phyloP scores from a whole-genome alignment of 2,888 invertebrate species.

The Drosophila gaucha region DNA sequence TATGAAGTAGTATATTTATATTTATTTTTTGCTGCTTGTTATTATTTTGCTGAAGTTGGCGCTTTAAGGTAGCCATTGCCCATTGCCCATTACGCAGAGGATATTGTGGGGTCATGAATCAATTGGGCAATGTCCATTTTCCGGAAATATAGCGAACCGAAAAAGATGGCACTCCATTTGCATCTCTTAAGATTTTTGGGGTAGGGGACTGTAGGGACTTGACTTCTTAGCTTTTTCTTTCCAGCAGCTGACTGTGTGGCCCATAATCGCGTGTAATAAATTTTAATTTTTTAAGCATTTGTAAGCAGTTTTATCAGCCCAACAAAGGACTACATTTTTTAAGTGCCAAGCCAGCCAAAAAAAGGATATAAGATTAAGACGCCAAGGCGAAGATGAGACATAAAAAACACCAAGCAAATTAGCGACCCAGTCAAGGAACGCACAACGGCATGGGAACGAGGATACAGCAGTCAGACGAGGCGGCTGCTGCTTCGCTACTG shows the following conservation, averaged over 20 bases:
- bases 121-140: slow-evolving; percentile 71
- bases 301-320: slow-evolving; percentile 78
- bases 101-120: slow-evolving; percentile 80
- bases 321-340: slow-evolving; percentile 75
- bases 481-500: slow-evolving; percentile 28
- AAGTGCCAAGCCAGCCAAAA: slow-evolving; percentile 70
- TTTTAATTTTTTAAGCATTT: slow-evolving; percentile 82
- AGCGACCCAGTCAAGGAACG: slow-evolving; percentile 45
- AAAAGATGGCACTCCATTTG: slow-evolving; percentile 66
- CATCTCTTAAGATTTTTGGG: slow-evolving; percentile 32
- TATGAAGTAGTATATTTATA: slow-evolving; percentile 68
- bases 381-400: slow-evolving; percentile 64
- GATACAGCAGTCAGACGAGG: slow-evolving; percentile 29
- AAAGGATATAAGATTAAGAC: slow-evolving; percentile 79
- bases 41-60: slow-evolving; percentile 67
- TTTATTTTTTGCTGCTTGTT: slow-evolving; percentile 52
- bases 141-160: slow-evolving; percentile 72
- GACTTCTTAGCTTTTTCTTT: slow-evolving; percentile 6
- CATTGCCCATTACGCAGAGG: slow-evolving; percentile 73
- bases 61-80: slow-evolving; percentile 68
- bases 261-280: slow-evolving; percentile 81
- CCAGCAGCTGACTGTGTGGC: slow-evolving; percentile 8
- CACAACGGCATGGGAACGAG: slow-evolving; percentile 12
- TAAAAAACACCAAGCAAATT: slow-evolving; percentile 76
- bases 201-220: slow-evolving; percentile 2